Conservation (phyloP, 2,113 vertebrate species). For the Mirounga angustirostris region DNA sequence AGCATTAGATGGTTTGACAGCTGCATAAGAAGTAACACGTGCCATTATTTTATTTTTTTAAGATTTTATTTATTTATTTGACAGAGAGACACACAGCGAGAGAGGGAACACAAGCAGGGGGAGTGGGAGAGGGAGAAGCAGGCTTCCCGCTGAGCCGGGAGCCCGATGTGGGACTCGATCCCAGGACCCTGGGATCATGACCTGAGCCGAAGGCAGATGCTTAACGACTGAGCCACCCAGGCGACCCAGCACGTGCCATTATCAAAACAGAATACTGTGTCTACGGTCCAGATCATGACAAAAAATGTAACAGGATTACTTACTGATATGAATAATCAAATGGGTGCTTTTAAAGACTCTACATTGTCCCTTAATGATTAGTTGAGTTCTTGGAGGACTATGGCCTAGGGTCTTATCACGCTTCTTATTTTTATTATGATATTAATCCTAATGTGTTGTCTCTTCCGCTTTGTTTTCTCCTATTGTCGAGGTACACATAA, state of each 20-base stretch:
- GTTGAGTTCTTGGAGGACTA: neutral
- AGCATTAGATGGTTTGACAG: neutral
- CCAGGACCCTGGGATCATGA: too few relatives aligned
- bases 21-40: neutral
- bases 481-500: neutral
- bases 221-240: too few relatives aligned
- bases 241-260: neutral
- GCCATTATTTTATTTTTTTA: neutral
- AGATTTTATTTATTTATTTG: too few relatives aligned
- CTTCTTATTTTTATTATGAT: neutral
- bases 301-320: neutral
- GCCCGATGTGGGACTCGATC: too few relatives aligned
- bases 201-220: too few relatives aligned
- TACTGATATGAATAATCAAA: neutral
- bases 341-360: neutral
- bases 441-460: neutral
- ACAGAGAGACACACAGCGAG: too few relatives aligned
- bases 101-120: too few relatives aligned
- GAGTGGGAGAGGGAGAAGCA: too few relatives aligned
- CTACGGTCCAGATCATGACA: neutral
- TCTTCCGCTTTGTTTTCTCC: neutral
- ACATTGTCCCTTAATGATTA: neutral
- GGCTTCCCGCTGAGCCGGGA: too few relatives aligned
- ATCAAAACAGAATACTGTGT: neutral
- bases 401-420: neutral